Conservation (phyloP, 2,797 vertebrate species). For the Sternarchorhynchus goeldii region DNA sequence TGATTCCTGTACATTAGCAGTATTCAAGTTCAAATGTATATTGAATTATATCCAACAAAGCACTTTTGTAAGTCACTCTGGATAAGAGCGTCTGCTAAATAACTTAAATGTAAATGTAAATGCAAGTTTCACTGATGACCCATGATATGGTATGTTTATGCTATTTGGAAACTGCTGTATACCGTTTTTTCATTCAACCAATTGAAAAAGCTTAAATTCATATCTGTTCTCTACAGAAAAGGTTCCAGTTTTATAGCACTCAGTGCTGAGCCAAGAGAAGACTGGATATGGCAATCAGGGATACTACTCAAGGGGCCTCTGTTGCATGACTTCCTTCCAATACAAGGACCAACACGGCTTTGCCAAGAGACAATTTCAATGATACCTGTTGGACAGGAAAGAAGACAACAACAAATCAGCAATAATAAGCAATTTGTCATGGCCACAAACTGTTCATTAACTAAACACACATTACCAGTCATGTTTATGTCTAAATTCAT, state of each 20-base stretch:
- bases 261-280: constrained; percentile 47
- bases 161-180: not conserved
- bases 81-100: no score
- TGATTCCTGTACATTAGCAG: no score
- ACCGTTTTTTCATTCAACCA: no score
- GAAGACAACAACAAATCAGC: constrained; percentile 53
- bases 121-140: not conserved
- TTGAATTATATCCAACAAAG: no score
- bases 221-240: constrained; percentile 62
- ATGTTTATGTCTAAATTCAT: constrained; percentile 38
- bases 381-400: constrained; percentile 57
- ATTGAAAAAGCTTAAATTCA: not conserved
- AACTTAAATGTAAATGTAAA: no score
- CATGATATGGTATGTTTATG: not conserved
- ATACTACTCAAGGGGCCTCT: constrained; percentile 47
- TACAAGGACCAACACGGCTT: constrained; percentile 48
- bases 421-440: constrained; percentile 13
- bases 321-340: constrained; percentile 34
- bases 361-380: constrained; percentile 63
- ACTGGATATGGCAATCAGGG: constrained; percentile 52
- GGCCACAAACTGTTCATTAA: constrained; percentile 37
- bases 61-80: no score
- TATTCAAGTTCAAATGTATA: no score
- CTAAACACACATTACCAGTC: constrained; percentile 30
- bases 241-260: constrained; percentile 75